Conservation (phyloP, 1,140 invertebrate species). For the Ctenoplectra terminalis region DNA sequence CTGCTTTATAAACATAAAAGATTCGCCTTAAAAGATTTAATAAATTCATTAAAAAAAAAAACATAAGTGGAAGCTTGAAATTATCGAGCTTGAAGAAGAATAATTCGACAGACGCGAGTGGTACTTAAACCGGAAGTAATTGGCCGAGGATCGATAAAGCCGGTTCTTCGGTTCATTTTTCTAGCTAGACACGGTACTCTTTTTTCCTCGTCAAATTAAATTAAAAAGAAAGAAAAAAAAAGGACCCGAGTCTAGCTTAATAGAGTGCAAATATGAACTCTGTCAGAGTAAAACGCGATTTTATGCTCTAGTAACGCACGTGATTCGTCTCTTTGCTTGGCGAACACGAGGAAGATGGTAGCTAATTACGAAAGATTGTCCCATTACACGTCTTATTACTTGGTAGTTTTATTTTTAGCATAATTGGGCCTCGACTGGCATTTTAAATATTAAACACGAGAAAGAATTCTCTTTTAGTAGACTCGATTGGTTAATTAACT, state of each 20-base stretch:
- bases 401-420: not conserved
- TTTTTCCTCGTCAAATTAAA: slow-evolving; percentile 81
- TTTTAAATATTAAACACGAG: slow-evolving; percentile 1
- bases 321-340: not conserved
- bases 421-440: not conserved
- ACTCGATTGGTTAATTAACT: not conserved
- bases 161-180: slow-evolving; percentile 90
- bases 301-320: slow-evolving; percentile 3
- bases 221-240: too few species aligned
- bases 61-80: too few species aligned
- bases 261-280: not conserved
- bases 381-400: not conserved
- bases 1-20: too few species aligned
- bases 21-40: too few species aligned
- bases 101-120: not conserved
- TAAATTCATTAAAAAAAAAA: too few species aligned
- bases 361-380: slow-evolving; percentile 12
- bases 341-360: not conserved
- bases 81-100: not conserved
- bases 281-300: not conserved
- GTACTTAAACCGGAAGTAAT: slow-evolving; percentile 87
- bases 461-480: not conserved
- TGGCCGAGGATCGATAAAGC: slow-evolving; percentile 90
- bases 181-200: slow-evolving; percentile 97
- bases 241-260: not conserved